Base-by-base conservation (phyloP, 1,140 invertebrate species). In the Drosophila sp. region DNA sequence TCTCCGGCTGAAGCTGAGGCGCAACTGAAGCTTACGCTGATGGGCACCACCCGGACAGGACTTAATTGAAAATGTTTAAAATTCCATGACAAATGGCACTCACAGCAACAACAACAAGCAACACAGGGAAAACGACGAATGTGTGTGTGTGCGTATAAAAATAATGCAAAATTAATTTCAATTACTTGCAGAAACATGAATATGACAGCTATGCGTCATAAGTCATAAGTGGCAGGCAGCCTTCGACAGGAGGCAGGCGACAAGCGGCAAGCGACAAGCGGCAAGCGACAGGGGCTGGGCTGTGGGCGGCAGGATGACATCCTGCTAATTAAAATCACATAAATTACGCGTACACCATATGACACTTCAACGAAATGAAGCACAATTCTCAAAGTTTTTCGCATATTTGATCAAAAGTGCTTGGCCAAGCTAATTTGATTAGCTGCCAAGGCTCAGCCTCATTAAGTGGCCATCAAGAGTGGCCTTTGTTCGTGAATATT, bases 31-130 rank as follows among this genome's bases (percentile, higher is more conserved):
- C 78, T 79, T 58, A 48, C 66, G 63, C 79, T 80, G 80, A 80
- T 87, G 76, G 78, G 71, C 66, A 78, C 53, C 45, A 71, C 29
- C 41, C 51, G 67, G 50, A 29, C 25, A 61, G 36, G 6, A 72
- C 66, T 83, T 87, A 87, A 87, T 87, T 87, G 82, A 89, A 87
- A 87, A 87, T 87, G 83, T 89, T 89, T 87, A 77, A 82, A 83
- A 87, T 87, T 87, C 82, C 82, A 79, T 65, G 78, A 77, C 76
- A 69, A 79, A 86, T 89, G 69, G 62, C 78, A 53, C 50, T 43
- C 56, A 43, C 40, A 59, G 16, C 56, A 18, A 34, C 27, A 46
- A 21, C 27, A 14, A 50, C 65, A 40, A 51, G 11, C 14, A 57
- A 40, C 4, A 46, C 25, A 16, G 7, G 14, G 9, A 18, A 18